phyloP scores from a whole-genome alignment of 2,113 vertebrate species.

The Callocephalon fimbriatum region DNA sequence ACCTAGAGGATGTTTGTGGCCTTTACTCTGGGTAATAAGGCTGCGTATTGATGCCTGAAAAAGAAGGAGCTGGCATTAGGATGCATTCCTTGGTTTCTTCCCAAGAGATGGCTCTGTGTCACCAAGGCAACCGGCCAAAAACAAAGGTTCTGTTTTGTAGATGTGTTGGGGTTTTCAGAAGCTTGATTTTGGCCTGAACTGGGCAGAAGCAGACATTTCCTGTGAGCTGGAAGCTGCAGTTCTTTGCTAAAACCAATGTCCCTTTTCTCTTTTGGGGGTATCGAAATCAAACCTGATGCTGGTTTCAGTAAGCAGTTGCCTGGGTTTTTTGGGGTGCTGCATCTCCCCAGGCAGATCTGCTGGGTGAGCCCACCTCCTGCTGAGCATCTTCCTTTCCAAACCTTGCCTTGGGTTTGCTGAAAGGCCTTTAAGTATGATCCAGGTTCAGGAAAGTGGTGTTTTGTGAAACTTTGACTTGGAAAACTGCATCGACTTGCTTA shows the following conservation, averaged over 20 bases:
- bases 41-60: conserved; percentile 53
- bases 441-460: background rate
- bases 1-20: conserved; percentile 62
- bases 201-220: background rate
- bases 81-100: conserved; percentile 58
- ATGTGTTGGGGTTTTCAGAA: background rate
- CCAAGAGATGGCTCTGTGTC: conserved; percentile 33
- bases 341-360: background rate
- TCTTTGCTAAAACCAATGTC: background rate
- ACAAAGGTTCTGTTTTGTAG: conserved; percentile 27
- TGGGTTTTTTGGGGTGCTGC: background rate
- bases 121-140: conserved; percentile 13
- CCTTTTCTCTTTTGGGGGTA: background rate
- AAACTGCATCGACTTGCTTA: background rate
- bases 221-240: background rate
- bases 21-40: conserved; percentile 21
- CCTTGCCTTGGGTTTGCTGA: background rate
- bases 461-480: background rate
- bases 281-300: background rate
- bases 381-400: background rate
- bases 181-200: background rate
- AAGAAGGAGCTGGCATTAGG: conserved; percentile 34
- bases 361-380: background rate
- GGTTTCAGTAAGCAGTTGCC: background rate
- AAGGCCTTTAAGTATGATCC: background rate